Percentiles rank a stretch among this genome's conserved stretches.
Evolutionary conservation across 2,888 invertebrate genomes (phyloP).

Genomic region (Athalia rosae): DNA sequence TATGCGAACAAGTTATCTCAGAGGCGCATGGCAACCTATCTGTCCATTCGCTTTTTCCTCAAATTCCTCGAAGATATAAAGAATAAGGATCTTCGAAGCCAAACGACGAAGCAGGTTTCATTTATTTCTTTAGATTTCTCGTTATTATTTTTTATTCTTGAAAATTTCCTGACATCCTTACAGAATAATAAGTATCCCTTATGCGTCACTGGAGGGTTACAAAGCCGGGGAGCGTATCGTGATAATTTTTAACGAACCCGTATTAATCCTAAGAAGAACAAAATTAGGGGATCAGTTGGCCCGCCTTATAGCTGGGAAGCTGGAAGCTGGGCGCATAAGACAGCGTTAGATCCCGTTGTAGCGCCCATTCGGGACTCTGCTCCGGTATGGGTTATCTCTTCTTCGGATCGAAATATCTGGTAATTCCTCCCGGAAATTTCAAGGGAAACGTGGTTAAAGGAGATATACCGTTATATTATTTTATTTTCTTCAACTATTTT

Average conservation of each 20-base stretch:
- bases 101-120: too few species aligned
- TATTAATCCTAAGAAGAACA: slow-evolving; percentile 8
- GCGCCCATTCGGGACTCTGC: slow-evolving; percentile 4
- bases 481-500: too few species aligned
- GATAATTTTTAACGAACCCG: slow-evolving; percentile 31
- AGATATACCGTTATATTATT: neutral
- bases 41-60: too few species aligned
- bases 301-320: neutral
- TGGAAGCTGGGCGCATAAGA: neutral
- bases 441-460: neutral
- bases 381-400: neutral
- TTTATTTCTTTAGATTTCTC: too few species aligned
- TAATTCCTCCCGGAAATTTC: neutral
- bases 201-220: neutral
- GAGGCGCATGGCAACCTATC: too few species aligned
- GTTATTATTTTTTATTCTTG: too few species aligned
- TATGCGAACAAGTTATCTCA: slow-evolving; percentile 35
- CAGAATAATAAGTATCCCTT: neutral
- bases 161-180: too few species aligned
- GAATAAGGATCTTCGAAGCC: too few species aligned
- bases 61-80: too few species aligned
- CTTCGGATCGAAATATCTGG: slow-evolving; percentile 24
- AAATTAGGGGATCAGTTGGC: slow-evolving; percentile 19
- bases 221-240: neutral
- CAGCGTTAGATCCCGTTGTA: neutral